Base-by-base conservation (phyloP, 2,888 invertebrate species). In the Platynereis dumerilii region DNA sequence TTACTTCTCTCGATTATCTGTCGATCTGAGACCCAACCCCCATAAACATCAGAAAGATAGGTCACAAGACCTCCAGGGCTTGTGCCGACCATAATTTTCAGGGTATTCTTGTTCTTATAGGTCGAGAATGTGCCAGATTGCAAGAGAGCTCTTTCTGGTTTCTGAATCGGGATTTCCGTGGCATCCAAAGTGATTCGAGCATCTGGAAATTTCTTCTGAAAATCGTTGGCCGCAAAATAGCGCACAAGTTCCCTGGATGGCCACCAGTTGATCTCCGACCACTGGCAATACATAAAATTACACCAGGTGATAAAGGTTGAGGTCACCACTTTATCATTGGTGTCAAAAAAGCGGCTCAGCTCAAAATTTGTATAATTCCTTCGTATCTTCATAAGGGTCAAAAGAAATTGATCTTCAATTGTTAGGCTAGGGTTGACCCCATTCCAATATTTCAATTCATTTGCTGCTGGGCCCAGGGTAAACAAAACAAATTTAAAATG, bases 51-150 rank as follows among this genome's bases (percentile, higher is more conserved):
- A 24, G 56, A 39, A 17, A 63, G 26, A 45, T 63, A 58, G 10
- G 58, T 24, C 10, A 58, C 28, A 15, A 60, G 10, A 1, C 59
- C 59, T 10, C 58, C 34, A 24, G 59, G 58, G n/a, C 29, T 28
- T 26, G 39, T 56, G 2, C 63, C 58, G 20, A 52, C 52, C 29
- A 64, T 53, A 5, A 58, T 17, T 24, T 58, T 63, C 15, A 58
- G 17, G 15, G 58, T 63, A 42, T 63, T 63, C 15, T 26, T 39
- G 20, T 44, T 20, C 42, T 63, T 63, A 39, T 63, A 63, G 55
- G 17, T 58, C 2, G 58, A 58, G 24, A 26, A 63, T 1, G 58
- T 58, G 12, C 22, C 27, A 1, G 5, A 7, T 29, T n/a, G 17
- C 20, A 48, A 5, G 7, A 7, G 5, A 34, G 34, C 34, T 12